Percentiles rank a stretch among this genome's conserved stretches.
These are phyloP conservation scores for Dendrocincla tyrannina DNA, from an alignment of 2,797 vertebrate genomes.

Conservation along the genomic window DNA sequence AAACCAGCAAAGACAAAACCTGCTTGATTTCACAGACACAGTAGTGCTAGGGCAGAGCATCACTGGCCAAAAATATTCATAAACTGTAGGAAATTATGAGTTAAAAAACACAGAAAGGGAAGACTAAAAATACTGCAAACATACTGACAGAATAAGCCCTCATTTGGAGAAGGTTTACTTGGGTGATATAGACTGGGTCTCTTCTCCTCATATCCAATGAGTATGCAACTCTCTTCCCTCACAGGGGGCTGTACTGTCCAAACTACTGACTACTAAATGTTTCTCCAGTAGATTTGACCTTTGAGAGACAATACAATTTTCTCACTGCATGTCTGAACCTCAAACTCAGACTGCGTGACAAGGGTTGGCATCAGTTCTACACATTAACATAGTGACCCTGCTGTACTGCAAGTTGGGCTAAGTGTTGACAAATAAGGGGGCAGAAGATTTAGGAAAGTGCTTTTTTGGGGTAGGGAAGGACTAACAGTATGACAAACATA, in stretches of 20 bases:
- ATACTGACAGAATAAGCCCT: not conserved
- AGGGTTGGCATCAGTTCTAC: not conserved
- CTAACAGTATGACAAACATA: not conserved
- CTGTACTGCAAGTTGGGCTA: not conserved
- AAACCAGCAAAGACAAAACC: not conserved
- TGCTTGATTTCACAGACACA: not conserved
- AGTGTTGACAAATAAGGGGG: not conserved
- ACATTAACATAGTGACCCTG: not conserved
- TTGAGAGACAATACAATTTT: not conserved
- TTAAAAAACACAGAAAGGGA: not conserved
- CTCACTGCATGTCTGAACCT: not conserved
- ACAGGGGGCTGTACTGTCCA: not conserved
- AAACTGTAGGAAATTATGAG: not conserved
- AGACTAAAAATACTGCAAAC: not conserved
- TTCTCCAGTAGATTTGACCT: not conserved
- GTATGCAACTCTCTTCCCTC: not conserved
- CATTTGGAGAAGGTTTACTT: not conserved
- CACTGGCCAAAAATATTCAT: not conserved
- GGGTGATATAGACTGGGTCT: not conserved
- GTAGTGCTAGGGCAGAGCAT: not conserved
- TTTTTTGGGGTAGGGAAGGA: not conserved
- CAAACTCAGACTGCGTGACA: not conserved
- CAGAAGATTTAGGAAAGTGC: not conserved
- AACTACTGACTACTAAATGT: not conserved
- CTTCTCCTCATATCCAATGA: not conserved